These are phyloP conservation scores for Heterotis niloticus DNA, from an alignment of 2,113 vertebrate species.

Conservation along the genomic window DNA sequence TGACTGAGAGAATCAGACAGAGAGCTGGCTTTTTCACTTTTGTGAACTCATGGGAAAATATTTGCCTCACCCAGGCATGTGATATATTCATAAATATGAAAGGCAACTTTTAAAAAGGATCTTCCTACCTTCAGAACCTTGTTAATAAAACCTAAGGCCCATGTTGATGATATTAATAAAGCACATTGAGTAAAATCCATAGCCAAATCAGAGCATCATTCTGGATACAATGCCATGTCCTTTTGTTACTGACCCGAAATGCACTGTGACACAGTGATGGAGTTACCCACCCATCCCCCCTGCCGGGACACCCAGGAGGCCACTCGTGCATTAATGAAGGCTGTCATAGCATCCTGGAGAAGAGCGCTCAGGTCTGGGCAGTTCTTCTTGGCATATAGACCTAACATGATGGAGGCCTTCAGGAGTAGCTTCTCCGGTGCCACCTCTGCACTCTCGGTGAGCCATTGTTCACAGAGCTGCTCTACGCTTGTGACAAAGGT, in stretches of 20 bases:
- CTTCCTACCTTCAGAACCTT: too few relatives aligned
- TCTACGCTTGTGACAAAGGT: constrained; percentile 10
- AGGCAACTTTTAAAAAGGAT: too few relatives aligned
- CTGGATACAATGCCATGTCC: not conserved
- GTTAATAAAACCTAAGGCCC: too few relatives aligned
- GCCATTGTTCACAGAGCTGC: constrained; percentile 1
- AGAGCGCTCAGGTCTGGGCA: not conserved
- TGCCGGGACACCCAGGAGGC: constrained; percentile 17
- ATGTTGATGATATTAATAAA: not conserved
- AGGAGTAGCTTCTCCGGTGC: constrained; percentile 6
- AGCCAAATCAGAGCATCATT: not conserved
- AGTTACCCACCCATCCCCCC: constrained; percentile 26
- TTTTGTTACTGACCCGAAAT: not conserved
- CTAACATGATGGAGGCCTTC: constrained; percentile 17
- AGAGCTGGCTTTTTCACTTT: too few relatives aligned
- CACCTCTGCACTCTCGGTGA: not conserved
- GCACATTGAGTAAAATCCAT: not conserved
- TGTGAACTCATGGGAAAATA: too few relatives aligned
- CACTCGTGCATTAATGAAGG: constrained; percentile 16
- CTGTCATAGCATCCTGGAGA: constrained; percentile 8
- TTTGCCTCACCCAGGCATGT: too few relatives aligned
- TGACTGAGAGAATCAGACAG: too few relatives aligned
- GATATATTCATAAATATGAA: too few relatives aligned
- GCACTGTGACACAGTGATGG: not conserved
- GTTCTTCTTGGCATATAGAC: constrained; percentile 24